Conservation (phyloP, 2,797 vertebrate genomes). For the Pipistrellus nathusii region DNA sequence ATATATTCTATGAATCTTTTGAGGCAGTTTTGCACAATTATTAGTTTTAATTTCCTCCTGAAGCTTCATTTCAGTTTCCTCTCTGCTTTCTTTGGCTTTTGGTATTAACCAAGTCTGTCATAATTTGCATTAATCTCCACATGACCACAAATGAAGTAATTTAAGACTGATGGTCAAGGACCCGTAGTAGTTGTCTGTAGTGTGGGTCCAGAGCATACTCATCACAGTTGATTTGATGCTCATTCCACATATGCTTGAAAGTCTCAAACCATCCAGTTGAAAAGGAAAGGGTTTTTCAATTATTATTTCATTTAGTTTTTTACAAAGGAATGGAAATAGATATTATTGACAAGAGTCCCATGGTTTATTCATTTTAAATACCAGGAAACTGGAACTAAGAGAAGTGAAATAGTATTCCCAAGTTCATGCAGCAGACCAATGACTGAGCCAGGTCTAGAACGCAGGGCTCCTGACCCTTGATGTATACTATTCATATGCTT, state of each 20-base stretch:
- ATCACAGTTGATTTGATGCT: background rate
- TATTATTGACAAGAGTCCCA: background rate
- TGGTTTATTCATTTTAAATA: background rate
- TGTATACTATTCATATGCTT: background rate
- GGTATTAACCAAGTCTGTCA: background rate
- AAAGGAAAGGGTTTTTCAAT: slow-evolving; percentile 24
- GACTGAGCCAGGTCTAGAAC: background rate
- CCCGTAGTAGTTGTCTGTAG: no score
- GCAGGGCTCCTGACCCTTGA: background rate
- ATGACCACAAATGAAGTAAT: background rate
- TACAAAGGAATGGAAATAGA: background rate
- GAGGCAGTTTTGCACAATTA: background rate
- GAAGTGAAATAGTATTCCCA: background rate
- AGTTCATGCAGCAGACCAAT: background rate
- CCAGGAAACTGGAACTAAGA: background rate
- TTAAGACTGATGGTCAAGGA: background rate
- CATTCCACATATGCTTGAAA: background rate
- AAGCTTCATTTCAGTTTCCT: background rate
- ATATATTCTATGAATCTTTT: background rate
- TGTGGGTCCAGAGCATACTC: background rate
- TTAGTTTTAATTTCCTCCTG: slow-evolving; percentile 11
- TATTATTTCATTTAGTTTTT: slow-evolving; percentile 29
- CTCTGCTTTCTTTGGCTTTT: background rate
- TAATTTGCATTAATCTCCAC: background rate
- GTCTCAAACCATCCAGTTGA: background rate